These are phyloP conservation scores for Argya squamiceps DNA, from an alignment of 2,797 vertebrate genomes.

Conservation along the genomic window DNA sequence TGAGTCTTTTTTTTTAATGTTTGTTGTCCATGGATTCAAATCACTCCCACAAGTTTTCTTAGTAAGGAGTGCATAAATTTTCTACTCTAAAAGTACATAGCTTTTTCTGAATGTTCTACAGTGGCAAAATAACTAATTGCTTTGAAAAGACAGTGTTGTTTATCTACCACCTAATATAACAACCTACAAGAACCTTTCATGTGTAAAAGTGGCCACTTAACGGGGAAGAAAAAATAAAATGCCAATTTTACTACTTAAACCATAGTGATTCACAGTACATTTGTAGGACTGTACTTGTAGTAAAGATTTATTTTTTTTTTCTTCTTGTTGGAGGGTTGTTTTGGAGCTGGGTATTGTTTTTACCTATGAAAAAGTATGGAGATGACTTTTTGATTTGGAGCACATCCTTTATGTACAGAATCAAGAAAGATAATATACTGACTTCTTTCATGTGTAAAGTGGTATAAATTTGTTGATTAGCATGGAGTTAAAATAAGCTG, in stretches of 20 bases:
- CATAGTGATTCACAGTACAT: neutral
- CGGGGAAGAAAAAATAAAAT: neutral
- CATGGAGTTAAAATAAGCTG: neutral
- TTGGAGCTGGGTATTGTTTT: neutral
- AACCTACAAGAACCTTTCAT: neutral
- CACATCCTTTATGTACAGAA: neutral
- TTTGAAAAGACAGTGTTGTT: neutral
- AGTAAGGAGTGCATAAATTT: neutral
- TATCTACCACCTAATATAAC: neutral
- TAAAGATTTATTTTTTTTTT: neutral
- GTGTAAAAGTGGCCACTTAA: neutral
- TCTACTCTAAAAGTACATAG: neutral
- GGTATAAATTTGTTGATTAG: constrained; percentile 3
- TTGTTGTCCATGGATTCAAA: neutral
- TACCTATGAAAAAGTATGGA: neutral
- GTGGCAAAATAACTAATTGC: neutral
- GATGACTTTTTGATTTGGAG: neutral
- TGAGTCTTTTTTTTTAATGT: neutral
- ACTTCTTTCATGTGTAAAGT: neutral
- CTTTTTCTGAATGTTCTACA: neutral
- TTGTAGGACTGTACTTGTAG: neutral
- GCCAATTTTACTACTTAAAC: neutral
- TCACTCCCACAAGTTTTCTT: neutral
- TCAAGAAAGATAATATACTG: neutral
- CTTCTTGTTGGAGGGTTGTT: neutral